A percentile compares a stretch with the other conserved stretches of the same genome.
phyloP scores from a whole-genome alignment of 2,113 vertebrate genomes.

The Brachyhypopomus gauderio region DNA sequence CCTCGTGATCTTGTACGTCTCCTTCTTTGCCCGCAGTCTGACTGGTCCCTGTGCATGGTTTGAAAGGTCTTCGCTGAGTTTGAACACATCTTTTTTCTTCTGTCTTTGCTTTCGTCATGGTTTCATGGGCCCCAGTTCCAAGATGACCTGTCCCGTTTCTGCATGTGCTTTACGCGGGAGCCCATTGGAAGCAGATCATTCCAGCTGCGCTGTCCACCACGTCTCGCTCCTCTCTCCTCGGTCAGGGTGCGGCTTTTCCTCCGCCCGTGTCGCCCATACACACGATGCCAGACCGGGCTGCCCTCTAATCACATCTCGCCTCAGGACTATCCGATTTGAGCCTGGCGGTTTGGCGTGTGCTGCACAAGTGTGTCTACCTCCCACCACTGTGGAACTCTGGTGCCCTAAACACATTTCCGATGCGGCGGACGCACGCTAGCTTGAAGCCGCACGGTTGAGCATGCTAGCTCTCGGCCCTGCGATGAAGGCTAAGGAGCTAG shows the following conservation, averaged over 20 bases:
- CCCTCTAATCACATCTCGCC: constrained; percentile 67
- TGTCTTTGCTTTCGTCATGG: constrained; percentile 1
- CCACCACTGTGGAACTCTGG: constrained; percentile 6
- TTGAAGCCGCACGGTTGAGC: constrained; percentile 33
- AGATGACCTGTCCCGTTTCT: constrained; percentile 11
- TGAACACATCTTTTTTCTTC: not conserved
- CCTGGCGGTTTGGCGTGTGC: constrained; percentile 48
- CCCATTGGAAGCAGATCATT: not conserved
- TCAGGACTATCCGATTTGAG: constrained; percentile 66
- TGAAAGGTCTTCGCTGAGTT: not conserved
- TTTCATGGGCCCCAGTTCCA: not conserved
- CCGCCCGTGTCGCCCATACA: not conserved
- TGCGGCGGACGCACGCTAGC: constrained; percentile 61
- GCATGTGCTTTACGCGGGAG: not conserved
- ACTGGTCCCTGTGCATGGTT: not conserved
- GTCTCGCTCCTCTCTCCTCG: not conserved
- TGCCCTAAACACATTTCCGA: constrained; percentile 66
- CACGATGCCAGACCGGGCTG: not conserved
- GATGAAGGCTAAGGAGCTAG: constrained; percentile 12
- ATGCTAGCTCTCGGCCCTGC: not conserved
- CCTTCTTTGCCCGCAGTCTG: constrained; percentile 9
- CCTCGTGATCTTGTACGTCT: constrained; percentile 51
- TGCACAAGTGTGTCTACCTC: constrained; percentile 41
- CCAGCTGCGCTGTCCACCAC: not conserved
- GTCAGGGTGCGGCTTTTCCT: not conserved